phyloP scores from a whole-genome alignment of 2,113 vertebrate genomes.

The Corvus cornix region DNA sequence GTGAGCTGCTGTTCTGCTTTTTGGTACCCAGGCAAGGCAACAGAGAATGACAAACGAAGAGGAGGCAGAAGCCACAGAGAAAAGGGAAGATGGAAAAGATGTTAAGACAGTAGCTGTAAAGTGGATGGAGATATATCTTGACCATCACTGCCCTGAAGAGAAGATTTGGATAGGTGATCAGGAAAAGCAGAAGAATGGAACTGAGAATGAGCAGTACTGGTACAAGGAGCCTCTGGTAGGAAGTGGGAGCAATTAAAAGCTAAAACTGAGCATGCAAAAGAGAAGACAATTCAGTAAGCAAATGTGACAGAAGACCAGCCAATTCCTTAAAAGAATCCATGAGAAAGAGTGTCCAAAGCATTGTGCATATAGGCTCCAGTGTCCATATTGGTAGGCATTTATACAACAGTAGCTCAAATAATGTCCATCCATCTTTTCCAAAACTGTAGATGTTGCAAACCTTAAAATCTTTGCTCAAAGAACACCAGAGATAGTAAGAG shows the following conservation, averaged over 20 bases:
- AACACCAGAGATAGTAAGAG: neutral
- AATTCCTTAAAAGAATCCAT: neutral
- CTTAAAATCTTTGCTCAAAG: neutral
- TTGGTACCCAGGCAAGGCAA: neutral
- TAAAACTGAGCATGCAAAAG: neutral
- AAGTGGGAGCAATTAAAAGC: neutral
- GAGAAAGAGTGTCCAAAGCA: neutral
- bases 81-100: neutral
- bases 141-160: neutral
- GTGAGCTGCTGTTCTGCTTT: neutral
- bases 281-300: neutral
- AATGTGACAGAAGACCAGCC: neutral
- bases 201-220: neutral
- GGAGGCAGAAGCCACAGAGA: neutral
- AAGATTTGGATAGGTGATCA: neutral
- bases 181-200: neutral
- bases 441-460: neutral
- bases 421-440: neutral
- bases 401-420: neutral
- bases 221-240: neutral
- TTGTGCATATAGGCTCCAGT: neutral
- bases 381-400: neutral
- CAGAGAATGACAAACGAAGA: neutral
- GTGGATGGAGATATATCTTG: neutral
- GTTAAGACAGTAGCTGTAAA: neutral